Percentiles rank a stretch among this genome's conserved stretches.
Conservation (phyloP, 1,140 invertebrate genomes). For the Spodoptera litura region DNA sequence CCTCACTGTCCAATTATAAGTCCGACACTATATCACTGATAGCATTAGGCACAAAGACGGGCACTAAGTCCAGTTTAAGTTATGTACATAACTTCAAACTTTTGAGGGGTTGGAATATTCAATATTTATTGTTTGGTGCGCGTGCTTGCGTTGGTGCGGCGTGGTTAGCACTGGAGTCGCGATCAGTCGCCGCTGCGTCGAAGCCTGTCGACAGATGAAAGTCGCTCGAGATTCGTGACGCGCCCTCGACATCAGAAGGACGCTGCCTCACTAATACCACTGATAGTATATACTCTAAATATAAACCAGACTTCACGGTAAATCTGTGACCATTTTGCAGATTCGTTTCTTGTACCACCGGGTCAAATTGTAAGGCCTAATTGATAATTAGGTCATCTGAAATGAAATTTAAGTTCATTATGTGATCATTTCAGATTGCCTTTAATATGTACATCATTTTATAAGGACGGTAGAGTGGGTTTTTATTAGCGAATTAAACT, state of each 20-base stretch:
- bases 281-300: slow-evolving; percentile 22
- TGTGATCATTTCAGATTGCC: too few relatives aligned
- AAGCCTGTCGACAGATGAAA: slow-evolving; percentile 69
- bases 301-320: slow-evolving; percentile 18
- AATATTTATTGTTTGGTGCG: slow-evolving; percentile 39
- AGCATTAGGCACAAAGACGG: slow-evolving; percentile 57
- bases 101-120: neutral
- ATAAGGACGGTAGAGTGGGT: too few relatives aligned
- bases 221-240: slow-evolving; percentile 44
- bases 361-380: slow-evolving; percentile 6
- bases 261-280: neutral
- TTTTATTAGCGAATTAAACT: too few relatives aligned
- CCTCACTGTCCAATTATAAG: slow-evolving; percentile 59
- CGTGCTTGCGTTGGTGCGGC: slow-evolving; percentile 71
- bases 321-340: neutral
- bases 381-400: neutral
- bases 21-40: slow-evolving; percentile 56
- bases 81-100: slow-evolving; percentile 42
- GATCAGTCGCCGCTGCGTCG: slow-evolving; percentile 51
- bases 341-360: neutral
- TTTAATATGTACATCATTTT: too few relatives aligned
- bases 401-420: neutral
- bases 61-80: slow-evolving; percentile 50
- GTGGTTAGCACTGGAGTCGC: slow-evolving; percentile 64
- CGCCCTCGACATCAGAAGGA: slow-evolving; percentile 42